Base-by-base conservation (phyloP, 2,113 vertebrate genomes). In the Gambusia affinis region DNA sequence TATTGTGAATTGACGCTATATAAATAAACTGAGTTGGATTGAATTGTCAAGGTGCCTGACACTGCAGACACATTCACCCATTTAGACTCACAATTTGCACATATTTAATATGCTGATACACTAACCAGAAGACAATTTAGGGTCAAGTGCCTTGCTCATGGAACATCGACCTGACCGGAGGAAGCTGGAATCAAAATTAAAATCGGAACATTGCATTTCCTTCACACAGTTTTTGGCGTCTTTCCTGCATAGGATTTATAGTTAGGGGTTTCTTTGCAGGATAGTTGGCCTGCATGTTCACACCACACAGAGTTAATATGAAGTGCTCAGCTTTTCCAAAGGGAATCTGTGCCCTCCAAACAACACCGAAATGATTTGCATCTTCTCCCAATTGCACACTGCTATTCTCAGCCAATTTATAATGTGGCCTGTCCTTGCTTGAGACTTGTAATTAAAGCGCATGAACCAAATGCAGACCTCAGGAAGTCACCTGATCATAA, bases 361-460 rank as follows among this genome's bases (percentile, higher is more conserved):
- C 73, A 70, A 37, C 37, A 67, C 65, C n/a, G 1, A 30, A 64
- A 70, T 35, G 27, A 30, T 76, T 75, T 72, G 72, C 42, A 76
- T 62, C 70, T 64, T 30, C 67, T 82, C 79, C 73, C 77, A 64
- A 61, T 64, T 64, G 77, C 57, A 60, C 2, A 0, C 4, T 64
- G 64, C 70, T 82, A 62, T 79, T 84, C 67, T 84, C 30, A 70
- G 54, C 22, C 71, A 78, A 44, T 67, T 65, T 44, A 57, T 76
- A 70, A 76, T 15, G 57, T 70, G 71, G 74, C 72, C 84, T 77
- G 69, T 28, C 42, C 73, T 66, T 64, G n/a, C 83, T 71, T 64
- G 8, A 29, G 72, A 60, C 70, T 72, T 33, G 35, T 80, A 85
- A 89, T 87, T 83, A 86, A 82, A 80, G 42, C 29, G 35, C 33